phyloP scores from a whole-genome alignment of 2,888 invertebrate species.

The Ornithoptera priamus region DNA sequence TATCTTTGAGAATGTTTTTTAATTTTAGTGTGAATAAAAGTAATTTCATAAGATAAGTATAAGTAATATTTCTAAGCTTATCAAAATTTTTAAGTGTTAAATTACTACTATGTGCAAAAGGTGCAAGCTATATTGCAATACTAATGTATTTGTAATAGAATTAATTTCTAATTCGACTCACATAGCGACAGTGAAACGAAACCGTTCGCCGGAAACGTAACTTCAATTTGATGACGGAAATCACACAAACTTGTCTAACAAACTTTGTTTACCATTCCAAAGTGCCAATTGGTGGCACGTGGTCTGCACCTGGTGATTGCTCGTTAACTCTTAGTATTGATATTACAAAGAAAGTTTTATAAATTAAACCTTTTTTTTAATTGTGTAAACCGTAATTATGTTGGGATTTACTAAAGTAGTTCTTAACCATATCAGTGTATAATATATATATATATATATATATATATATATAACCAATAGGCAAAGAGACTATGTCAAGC shows the following conservation, averaged over 20 bases:
- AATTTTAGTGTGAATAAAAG: too few relatives aligned
- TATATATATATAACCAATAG: too few relatives aligned
- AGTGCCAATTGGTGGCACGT: slow-evolving; percentile 65
- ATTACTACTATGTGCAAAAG: not conserved
- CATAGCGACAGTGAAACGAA: slow-evolving; percentile 64
- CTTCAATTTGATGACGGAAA: slow-evolving; percentile 78
- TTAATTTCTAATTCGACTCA: slow-evolving; percentile 28
- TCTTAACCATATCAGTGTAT: too few relatives aligned
- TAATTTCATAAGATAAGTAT: too few relatives aligned
- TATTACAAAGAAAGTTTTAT: not conserved
- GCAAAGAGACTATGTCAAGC: too few relatives aligned
- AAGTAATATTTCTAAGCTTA: too few relatives aligned
- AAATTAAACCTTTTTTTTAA: too few relatives aligned
- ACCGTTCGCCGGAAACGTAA: slow-evolving; percentile 70
- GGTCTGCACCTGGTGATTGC: slow-evolving; percentile 44
- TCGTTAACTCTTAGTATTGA: not conserved
- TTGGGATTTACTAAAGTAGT: too few relatives aligned
- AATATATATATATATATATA: too few relatives aligned
- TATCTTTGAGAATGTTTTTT: too few relatives aligned
- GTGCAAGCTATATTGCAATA: not conserved
- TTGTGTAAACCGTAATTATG: too few relatives aligned
- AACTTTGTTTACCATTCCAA: slow-evolving; percentile 72
- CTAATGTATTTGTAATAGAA: slow-evolving; percentile 3
- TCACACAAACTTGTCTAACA: slow-evolving; percentile 71
- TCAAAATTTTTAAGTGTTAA: too few relatives aligned